These are phyloP conservation scores for Branchipolynoe longqiensis DNA, from an alignment of 2,888 invertebrate species.

Conservation along the genomic window DNA sequence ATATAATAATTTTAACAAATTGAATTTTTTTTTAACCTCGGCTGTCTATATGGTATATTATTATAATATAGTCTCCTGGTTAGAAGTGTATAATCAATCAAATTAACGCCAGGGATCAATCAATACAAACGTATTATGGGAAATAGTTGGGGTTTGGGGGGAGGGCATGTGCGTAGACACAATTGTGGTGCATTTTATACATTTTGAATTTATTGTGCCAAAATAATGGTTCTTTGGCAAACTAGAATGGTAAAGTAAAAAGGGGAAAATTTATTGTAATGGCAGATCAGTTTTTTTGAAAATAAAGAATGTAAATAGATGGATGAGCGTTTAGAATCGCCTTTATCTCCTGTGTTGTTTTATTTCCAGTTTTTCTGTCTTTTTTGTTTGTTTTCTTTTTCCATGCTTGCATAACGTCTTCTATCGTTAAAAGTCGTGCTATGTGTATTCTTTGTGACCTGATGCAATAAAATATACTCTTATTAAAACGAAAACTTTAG, in stretches of 20 bases:
- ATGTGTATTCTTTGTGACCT: slow-evolving; percentile 42
- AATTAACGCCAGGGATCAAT: too few species aligned
- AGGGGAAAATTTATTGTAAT: too few species aligned
- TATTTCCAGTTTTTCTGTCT: background rate
- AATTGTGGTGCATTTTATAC: too few species aligned
- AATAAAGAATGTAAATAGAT: slow-evolving; percentile 14
- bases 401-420: background rate
- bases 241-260: background rate
- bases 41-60: too few species aligned
- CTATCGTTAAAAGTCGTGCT: background rate
- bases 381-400: background rate
- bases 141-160: too few species aligned
- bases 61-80: too few species aligned
- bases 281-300: background rate
- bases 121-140: too few species aligned
- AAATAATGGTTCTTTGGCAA: slow-evolving; percentile 10
- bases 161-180: too few species aligned
- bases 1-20: too few species aligned
- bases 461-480: slow-evolving; percentile 17
- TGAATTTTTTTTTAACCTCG: too few species aligned
- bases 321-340: slow-evolving; percentile 2
- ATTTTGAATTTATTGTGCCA: slow-evolving; percentile 27
- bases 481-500: slow-evolving; percentile 44
- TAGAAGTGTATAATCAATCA: too few species aligned
- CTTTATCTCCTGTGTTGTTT: slow-evolving; percentile 35